Base-by-base conservation (phyloP, 1,140 invertebrate species). In the Polypedilum pembai region DNA sequence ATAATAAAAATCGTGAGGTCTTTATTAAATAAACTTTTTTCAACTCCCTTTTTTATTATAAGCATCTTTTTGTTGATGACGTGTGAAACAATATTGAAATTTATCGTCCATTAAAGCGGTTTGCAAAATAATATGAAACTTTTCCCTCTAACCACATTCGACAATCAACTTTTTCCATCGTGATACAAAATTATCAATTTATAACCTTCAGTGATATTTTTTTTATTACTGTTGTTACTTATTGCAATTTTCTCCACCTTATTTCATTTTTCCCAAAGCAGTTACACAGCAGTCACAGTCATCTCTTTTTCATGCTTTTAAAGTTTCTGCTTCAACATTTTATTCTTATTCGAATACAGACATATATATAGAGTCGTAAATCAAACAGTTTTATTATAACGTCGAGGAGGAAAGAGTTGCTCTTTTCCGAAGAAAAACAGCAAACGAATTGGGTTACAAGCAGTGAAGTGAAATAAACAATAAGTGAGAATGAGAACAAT, bases 21-120 rank as follows among this genome's bases (percentile, higher is more conserved):
- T 18, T 69, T 69, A 69, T 69, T 69, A 69, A 69, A 69, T 69
- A 69, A 69, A n/a, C 18, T 33, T 33, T 33, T 33, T 33, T 33
- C 24, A 33, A 33, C 24, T 33, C 24, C 24, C 24, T 33, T 5
- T 33, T 33, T 33, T 5, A 33, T 33, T 33, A 33, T 33, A 3
- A 1, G 24, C 24, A 33, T 33, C 24, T 33, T 33, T 33, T 33
- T n/a, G 8, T 69, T 69, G 17, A 69, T 69, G 17, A 18, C 17
- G 65, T 69, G 65, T 69, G 65, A 69, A 33, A 69, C 17, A 69
- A 69, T 69, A 69, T 69, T 69, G 65, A 69, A 69, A 69, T 69
- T 69, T 69, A 69, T 69, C 18, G 18, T 69, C 65, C 18, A 69
- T 69, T 69, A 69, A 69, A 69, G 17, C 10, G 65, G 65, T 56